Base-by-base conservation (phyloP, 2,113 vertebrate species). In the Oreochromis spilurus region DNA sequence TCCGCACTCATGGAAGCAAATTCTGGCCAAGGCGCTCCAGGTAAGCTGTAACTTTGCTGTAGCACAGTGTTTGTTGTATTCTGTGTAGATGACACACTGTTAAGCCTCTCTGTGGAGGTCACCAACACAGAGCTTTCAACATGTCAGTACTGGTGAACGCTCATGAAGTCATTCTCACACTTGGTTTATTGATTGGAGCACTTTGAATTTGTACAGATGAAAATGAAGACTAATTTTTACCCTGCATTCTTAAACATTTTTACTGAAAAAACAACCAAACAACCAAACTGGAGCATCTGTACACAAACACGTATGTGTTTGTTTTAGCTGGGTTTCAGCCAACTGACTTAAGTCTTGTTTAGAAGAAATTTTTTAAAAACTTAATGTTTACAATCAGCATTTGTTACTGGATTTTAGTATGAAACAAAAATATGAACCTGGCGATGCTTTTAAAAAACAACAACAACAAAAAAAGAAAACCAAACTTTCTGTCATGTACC, bases 11-110 rank as follows among this genome's bases (percentile, higher is more conserved):
- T 72, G 67, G 40, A 72, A 45, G 13, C 0, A 26, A 48, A 21
- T 17, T 4, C 14, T 29, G 67, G 1, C 38, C 13, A 26, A 72
- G 21, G 2, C 1, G 14, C 40, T 48, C 13, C 9, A 26, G 67
- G 67, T 72, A 72, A 72, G 67, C 21, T 43, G 38, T 43, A 9
- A 70, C n/a, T 26, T 45, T 16, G 67, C 38, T 43, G 65, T 26
- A 72, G 67, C 21, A 9, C 2, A 67, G 36, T 38, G 36, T 38
- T 45, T 62, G 58, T 11, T 62, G n/a, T 45, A 43, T 70, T 70
- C 36, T 70, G 38, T 70, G n/a, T 9, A 0, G 7, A 72, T 3
- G 38, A 72, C n/a, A 72, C 21, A 10, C 65, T 3, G 13, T 45
- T 72, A 24, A 72, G 13, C 65, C 13, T 72, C 38, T 70, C 8